These are phyloP conservation scores for Hecatera dysodea DNA, from an alignment of 2,888 invertebrate genomes.

Conservation along the genomic window DNA sequence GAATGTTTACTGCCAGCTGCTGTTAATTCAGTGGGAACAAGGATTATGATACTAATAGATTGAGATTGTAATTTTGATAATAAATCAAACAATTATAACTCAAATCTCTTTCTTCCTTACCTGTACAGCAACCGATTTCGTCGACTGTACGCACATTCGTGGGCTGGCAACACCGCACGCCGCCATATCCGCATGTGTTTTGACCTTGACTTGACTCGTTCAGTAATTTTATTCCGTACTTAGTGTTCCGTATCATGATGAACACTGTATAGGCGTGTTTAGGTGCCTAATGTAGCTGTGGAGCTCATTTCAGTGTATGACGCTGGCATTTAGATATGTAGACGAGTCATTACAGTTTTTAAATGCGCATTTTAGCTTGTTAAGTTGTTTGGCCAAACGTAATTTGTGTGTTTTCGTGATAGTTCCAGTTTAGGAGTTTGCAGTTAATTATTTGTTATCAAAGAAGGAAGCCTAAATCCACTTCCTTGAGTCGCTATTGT, in stretches of 20 bases:
- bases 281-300: conserved; percentile 67
- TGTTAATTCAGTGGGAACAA: background rate
- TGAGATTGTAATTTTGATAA: background rate
- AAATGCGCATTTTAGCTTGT: conserved; percentile 29
- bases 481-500: conserved; percentile 41
- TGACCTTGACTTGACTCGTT: conserved; percentile 83
- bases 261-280: conserved; percentile 75
- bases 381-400: background rate
- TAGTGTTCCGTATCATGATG: conserved; percentile 87
- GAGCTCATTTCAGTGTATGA: conserved; percentile 59
- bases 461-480: conserved; percentile 37
- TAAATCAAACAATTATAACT: background rate
- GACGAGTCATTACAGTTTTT: conserved; percentile 40
- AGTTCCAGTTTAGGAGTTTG: conserved; percentile 14
- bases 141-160: conserved; percentile 54
- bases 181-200: conserved; percentile 82
- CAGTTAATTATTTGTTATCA: conserved; percentile 27
- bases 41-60: background rate
- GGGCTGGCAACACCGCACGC: conserved; percentile 81
- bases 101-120: background rate
- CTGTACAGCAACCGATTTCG: conserved; percentile 12
- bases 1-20: too few relatives aligned
- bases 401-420: background rate
- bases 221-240: conserved; percentile 84
- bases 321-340: conserved; percentile 53